Evolutionary conservation across 2,113 vertebrate genomes (phyloP), one percentile per base, ranked within the genome.

Genomic region (Drymodes brunneopygia): DNA sequence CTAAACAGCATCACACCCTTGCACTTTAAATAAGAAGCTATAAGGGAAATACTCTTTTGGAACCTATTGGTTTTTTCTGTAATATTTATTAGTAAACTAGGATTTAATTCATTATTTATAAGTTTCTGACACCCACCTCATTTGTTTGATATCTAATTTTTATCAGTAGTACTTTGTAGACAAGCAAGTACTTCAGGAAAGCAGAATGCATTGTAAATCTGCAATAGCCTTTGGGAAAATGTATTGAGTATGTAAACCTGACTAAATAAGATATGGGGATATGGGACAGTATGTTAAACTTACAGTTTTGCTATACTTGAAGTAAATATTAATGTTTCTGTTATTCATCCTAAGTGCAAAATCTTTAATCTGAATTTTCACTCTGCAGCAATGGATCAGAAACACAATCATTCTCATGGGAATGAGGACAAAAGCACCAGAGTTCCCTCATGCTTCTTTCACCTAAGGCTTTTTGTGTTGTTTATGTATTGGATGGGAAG

Each of bases 61-160:
- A 97, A 95, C 23, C 88, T 80, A 81, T 64, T 91, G 92, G 87
- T 94, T 64, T 94, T 88, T 94, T 65, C 69, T 97, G 84, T 95
- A 95, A 96, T 95, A 97, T 97, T 97, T 96, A 97, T 97, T 94
- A 90, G 80, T 56, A 87, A 87, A 88, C 92, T 72, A 95, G 80
- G 50, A 97, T 96, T 97, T 96, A 95, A 96, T 98, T 97, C 7
- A 96, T 95, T 97, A 97, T 97, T 97, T 96, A 96, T 81, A 91
- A 28, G 51, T 87, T 94, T 92, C 91, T 97, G 96, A 95, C 96
- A 94, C 58, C 61, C 87, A 94, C 93, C 94, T 96, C 86, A 95
- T 96, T 97, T 96, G 67, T 93, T 95, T 95, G 94, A 93, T 94
- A 94, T 86, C 91, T 94, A 81, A 81, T 95, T 96, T 97, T 96